phyloP scores from a whole-genome alignment of 2,113 vertebrate species.

The chimpanzee (Pan troglodytes) region NHGRI_mPanTro3-v2.1_pri NC_072409.2:30590501-30591000 shows the following conservation, averaged over 20 bases:
- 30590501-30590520: background rate
- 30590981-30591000: background rate
- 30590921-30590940: background rate
- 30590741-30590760: background rate
- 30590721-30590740: background rate
- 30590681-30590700: background rate
- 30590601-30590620: background rate
- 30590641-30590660: background rate
- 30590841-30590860: background rate
- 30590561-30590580: background rate
- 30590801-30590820: background rate
- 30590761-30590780: background rate
- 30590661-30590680: background rate
- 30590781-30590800: background rate
- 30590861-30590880: background rate
- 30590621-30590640: background rate
- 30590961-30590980: accelerated
- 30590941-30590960: background rate
- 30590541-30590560: background rate
- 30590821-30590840: background rate
- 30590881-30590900: background rate
- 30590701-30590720: background rate
- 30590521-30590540: background rate
- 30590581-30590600: background rate
- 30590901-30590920: background rate